A percentile compares a stretch with the other conserved stretches of the same genome.
phyloP scores from a whole-genome alignment of 2,888 invertebrate species.

The Napeogenes inachia region DNA sequence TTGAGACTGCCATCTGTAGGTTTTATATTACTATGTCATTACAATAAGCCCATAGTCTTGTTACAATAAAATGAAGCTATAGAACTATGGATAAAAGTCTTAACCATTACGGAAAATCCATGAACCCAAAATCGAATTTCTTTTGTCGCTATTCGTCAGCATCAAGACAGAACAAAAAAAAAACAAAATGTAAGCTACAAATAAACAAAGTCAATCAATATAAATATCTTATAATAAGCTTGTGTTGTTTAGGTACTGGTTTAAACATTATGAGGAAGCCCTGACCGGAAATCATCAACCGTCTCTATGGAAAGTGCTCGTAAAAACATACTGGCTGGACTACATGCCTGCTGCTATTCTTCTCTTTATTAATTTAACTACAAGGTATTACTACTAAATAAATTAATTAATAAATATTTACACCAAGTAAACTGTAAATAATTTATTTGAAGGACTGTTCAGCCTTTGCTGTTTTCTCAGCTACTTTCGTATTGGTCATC shows the following conservation, averaged over 20 bases:
- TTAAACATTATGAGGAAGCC: slow-evolving; percentile 71
- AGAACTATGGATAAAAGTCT: no score
- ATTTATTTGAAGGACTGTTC: slow-evolving; percentile 58
- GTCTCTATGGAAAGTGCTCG: slow-evolving; percentile 75
- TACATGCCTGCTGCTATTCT: slow-evolving; percentile 77
- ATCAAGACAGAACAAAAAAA: no score
- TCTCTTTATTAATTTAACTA: slow-evolving; percentile 70
- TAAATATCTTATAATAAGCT: no score
- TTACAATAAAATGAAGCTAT: no score
- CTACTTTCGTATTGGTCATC: slow-evolving; percentile 74
- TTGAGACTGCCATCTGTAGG: no score
- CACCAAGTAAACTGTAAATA: neutral
- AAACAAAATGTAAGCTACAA: no score
- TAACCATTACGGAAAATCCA: no score
- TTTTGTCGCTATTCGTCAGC: no score
- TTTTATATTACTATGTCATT: no score
- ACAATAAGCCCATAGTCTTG: no score
- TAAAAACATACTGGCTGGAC: slow-evolving; percentile 75
- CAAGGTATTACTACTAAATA: slow-evolving; percentile 50
- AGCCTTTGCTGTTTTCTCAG: slow-evolving; percentile 73
- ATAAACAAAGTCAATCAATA: no score
- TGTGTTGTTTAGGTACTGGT: slow-evolving; percentile 61
- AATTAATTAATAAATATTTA: neutral
- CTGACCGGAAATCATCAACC: slow-evolving; percentile 66
- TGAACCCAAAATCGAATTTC: no score